These are phyloP conservation scores for Cephalotes varians DNA, from an alignment of 2,888 invertebrate genomes.

Conservation along the genomic window DNA sequence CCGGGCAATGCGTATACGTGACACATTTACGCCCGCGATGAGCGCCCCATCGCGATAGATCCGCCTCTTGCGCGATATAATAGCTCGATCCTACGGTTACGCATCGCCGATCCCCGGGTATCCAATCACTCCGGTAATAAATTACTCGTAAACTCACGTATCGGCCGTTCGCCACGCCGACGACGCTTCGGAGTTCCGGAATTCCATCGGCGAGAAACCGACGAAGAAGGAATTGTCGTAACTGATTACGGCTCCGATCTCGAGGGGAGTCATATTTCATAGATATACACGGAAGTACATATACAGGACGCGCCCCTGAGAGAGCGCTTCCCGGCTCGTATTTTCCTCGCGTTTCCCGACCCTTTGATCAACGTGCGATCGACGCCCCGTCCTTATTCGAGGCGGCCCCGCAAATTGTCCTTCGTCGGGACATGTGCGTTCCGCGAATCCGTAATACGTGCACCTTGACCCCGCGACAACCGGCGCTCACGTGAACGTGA, in stretches of 20 bases:
- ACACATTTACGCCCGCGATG: constrained; percentile 46
- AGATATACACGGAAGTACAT: neutral
- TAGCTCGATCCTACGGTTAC: constrained; percentile 20
- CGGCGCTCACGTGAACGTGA: constrained; percentile 21
- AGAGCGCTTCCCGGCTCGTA: neutral
- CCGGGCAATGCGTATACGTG: constrained; percentile 26
- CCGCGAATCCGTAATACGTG: constrained; percentile 22
- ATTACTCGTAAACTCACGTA: constrained; percentile 27
- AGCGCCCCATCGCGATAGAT: constrained; percentile 8
- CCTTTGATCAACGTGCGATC: constrained; percentile 7
- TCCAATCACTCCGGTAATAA: constrained; percentile 29
- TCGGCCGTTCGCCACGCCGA: neutral
- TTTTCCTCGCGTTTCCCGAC: neutral
- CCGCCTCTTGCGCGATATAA: constrained; percentile 34
- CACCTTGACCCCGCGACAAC: constrained; percentile 29
- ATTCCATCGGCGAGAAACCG: neutral
- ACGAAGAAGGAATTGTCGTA: neutral
- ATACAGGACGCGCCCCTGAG: neutral
- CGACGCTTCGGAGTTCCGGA: neutral
- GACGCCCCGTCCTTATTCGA: neutral
- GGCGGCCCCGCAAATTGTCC: neutral
- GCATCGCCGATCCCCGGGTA: constrained; percentile 26
- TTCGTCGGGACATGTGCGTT: neutral
- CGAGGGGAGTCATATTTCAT: neutral
- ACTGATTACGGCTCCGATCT: neutral